Conservation (phyloP, 2,113 vertebrate genomes). For the Hydropotes inermis region DNA sequence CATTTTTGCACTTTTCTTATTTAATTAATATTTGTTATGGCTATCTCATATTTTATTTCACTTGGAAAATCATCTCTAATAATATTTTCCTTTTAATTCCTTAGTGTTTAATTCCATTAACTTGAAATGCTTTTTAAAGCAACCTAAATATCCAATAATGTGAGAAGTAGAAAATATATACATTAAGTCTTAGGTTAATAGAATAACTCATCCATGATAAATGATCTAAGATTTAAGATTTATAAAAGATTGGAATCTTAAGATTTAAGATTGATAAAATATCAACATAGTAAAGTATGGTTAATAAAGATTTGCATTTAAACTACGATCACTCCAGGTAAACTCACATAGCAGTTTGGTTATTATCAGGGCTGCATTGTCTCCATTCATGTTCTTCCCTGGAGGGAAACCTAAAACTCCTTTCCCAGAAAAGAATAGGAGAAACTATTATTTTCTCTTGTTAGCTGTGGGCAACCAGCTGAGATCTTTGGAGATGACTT, state of each 20-base stretch:
- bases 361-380: rapidly evolving
- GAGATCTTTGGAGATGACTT: not conserved
- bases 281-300: not conserved
- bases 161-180: not conserved
- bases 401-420: not conserved
- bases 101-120: not conserved
- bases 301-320: not conserved
- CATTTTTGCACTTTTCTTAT: not conserved
- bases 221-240: not conserved
- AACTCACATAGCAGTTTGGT: not conserved
- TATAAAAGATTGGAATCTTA: not conserved
- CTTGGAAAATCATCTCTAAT: not conserved
- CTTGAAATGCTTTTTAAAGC: not conserved
- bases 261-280: not conserved
- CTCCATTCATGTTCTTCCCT: not conserved
- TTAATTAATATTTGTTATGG: not conserved
- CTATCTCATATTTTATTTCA: not conserved
- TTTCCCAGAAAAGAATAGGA: not conserved
- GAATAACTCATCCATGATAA: not conserved
- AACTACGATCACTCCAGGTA: not conserved
- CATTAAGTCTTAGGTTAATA: not conserved
- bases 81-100: not conserved
- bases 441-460: not conserved
- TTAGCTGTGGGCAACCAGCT: not conserved
- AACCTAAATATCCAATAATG: not conserved